Conservation (phyloP, 2,797 vertebrate genomes). For the Gymnodraco acuticeps region DNA sequence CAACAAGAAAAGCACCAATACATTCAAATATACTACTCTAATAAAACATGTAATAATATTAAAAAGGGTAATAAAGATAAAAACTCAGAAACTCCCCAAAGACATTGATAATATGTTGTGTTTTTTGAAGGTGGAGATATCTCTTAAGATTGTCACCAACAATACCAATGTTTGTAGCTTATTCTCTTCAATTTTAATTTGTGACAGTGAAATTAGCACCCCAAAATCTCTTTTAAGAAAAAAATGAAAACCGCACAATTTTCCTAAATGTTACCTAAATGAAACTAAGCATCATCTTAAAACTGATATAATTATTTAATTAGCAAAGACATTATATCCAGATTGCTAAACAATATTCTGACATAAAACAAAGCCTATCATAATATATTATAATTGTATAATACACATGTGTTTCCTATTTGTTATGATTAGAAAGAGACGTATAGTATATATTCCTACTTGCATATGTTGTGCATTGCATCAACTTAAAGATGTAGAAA, state of each 20-base stretch:
- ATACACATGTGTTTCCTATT: too few relatives aligned
- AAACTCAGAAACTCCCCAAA: neutral
- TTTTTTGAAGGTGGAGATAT: neutral
- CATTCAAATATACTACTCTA: neutral
- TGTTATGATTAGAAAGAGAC: too few relatives aligned
- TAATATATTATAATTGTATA: too few relatives aligned
- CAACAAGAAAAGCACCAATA: neutral
- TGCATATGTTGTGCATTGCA: constrained; percentile 7
- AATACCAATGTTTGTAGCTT: neutral
- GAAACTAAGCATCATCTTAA: too few relatives aligned
- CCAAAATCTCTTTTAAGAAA: neutral
- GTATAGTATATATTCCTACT: constrained; percentile 3
- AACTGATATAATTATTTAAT: too few relatives aligned
- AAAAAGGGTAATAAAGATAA: neutral
- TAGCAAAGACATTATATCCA: too few relatives aligned
- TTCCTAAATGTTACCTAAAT: too few relatives aligned
- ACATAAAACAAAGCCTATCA: too few relatives aligned
- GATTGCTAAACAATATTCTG: too few relatives aligned
- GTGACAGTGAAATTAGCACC: neutral
- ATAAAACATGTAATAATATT: neutral
- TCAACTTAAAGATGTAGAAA: constrained; percentile 37
- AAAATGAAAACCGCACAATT: too few relatives aligned
- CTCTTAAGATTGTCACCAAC: neutral
- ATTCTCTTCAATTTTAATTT: neutral
- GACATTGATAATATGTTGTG: neutral